phyloP scores from a whole-genome alignment of 1,140 invertebrate species.

The Macrocentrus cingulum region DNA sequence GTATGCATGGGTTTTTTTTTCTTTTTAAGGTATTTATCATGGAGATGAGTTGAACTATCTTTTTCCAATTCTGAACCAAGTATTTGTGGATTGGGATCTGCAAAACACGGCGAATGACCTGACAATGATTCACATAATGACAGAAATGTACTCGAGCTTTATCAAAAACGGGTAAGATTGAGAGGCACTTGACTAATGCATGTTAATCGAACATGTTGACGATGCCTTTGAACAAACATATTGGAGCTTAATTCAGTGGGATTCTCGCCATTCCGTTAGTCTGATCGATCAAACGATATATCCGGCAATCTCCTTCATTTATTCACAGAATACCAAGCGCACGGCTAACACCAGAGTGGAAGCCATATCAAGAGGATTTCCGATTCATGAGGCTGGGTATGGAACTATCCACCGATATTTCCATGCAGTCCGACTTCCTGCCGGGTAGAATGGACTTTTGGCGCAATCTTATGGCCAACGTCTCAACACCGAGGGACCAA shows the following conservation, averaged over 20 bases:
- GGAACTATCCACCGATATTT: slow-evolving; percentile 32
- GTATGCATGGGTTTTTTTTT: slow-evolving; percentile 11
- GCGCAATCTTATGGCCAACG: slow-evolving; percentile 31
- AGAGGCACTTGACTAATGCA: background rate
- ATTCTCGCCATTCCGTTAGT: slow-evolving; percentile 13
- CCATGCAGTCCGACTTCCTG: slow-evolving; percentile 37
- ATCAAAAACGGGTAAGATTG: slow-evolving; percentile 51
- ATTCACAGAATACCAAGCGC: slow-evolving; percentile 41
- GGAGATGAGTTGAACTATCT: slow-evolving; percentile 58
- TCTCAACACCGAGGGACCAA: slow-evolving; percentile 23
- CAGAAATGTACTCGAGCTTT: slow-evolving; percentile 56
- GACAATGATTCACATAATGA: slow-evolving; percentile 52
- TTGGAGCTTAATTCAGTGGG: slow-evolving; percentile 1
- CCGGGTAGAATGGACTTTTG: slow-evolving; percentile 45
- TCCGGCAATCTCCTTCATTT: slow-evolving; percentile 24
- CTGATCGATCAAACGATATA: slow-evolving; percentile 24
- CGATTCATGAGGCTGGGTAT: slow-evolving; percentile 41
- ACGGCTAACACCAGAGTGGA: slow-evolving; percentile 34
- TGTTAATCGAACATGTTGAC: too few relatives aligned
- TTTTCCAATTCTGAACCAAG: slow-evolving; percentile 46
- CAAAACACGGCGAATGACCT: slow-evolving; percentile 43
- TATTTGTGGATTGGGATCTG: slow-evolving; percentile 23
- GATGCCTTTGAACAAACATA: background rate
- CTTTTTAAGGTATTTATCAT: slow-evolving; percentile 52
- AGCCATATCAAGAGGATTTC: slow-evolving; percentile 38